These are phyloP conservation scores for Agriotes lineatus DNA, from an alignment of 2,888 invertebrate genomes.

Conservation along the genomic window DNA sequence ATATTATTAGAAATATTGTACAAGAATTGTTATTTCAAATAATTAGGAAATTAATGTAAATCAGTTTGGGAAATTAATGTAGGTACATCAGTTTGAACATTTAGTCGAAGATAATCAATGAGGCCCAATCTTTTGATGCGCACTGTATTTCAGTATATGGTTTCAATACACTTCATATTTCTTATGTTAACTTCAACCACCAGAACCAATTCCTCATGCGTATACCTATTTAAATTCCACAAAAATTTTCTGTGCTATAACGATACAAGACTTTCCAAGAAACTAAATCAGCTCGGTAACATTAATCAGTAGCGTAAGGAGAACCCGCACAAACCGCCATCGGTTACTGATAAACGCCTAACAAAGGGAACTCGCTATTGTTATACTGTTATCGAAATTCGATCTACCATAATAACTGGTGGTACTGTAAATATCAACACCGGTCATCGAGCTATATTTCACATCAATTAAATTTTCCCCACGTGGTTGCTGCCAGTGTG, in stretches of 20 bases:
- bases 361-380: constrained; percentile 26
- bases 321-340: constrained; percentile 14
- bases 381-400: constrained; percentile 33
- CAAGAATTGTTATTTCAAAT: too few relatives aligned
- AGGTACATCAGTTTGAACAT: too few relatives aligned
- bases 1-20: too few relatives aligned
- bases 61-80: too few relatives aligned
- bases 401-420: constrained; percentile 31
- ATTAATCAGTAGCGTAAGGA: constrained; percentile 21
- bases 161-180: background rate
- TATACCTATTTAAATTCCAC: too few relatives aligned
- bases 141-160: too few relatives aligned
- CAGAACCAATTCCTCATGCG: too few relatives aligned
- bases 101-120: too few relatives aligned
- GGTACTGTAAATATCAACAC: constrained; percentile 22
- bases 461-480: constrained; percentile 30
- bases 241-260: background rate
- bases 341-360: constrained; percentile 19
- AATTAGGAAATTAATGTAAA: too few relatives aligned
- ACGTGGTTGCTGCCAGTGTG: background rate
- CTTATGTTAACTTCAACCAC: too few relatives aligned
- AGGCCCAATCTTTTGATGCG: too few relatives aligned
- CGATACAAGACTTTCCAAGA: background rate
- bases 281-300: constrained; percentile 7
- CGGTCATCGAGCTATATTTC: constrained; percentile 23